Evolutionary conservation across 2,797 vertebrate species (phyloP), one percentile per base, ranked within the genome.

Genomic region (Sebastes alutus): DNA sequence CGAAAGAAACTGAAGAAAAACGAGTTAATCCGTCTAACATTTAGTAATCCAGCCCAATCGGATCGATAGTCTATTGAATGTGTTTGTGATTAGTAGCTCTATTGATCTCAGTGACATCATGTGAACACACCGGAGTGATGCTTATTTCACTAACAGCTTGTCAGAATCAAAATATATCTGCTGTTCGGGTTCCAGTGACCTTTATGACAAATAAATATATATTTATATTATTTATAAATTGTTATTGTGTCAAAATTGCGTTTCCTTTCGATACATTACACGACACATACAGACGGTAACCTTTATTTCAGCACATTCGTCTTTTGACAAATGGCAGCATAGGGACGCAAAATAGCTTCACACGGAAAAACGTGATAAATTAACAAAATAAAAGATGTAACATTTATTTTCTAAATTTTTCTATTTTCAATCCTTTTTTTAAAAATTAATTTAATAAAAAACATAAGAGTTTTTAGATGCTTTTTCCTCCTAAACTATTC

Each of bases 31-130:
- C 75, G 62, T 79, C 46, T 64, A 90, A 89, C 87, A 90, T 94
- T 93, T 84, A 72, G 83, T 88, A 88, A 92, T 93, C 85, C 79
- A 73, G 75, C 61, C 84, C 88, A 52, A 93, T 95, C 52, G 5
- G 85, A 92, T 94, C 93, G 72, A 93, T 93, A 35, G 11, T 5
- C 5, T 82, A 93, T 93, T 89, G 92, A 90, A 85, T 70, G 86
- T 87, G 90, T 92, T 92, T 84, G 90, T 90, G 92, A 93, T 95
- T 93, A 92, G 93, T 92, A 90, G 87, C 87, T 67, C 8, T 83
- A 93, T 89, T 89, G 94, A 94, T 92, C 71, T 73, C 75, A 32
- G 87, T 86, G 84, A 90, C 91, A 88, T 93, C 90, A 91, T 52
- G 84, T 88, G 91, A 90, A 82, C 81, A 77, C 85, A 92, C 86